phyloP scores from a whole-genome alignment of 2,113 vertebrate species.

The Colistium nudipinnis region DNA sequence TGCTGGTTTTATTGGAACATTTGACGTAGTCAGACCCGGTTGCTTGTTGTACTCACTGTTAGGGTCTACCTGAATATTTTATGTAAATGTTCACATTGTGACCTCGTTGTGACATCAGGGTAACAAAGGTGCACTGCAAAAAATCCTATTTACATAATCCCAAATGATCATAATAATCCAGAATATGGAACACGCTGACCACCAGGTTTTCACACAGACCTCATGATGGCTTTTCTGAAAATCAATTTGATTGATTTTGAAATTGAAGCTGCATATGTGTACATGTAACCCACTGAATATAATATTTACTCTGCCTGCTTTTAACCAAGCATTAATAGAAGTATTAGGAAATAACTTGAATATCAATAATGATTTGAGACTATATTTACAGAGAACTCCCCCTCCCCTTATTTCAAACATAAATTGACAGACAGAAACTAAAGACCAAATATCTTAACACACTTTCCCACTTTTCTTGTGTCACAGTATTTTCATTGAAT shows the following conservation, averaged over 20 bases:
- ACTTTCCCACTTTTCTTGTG: background rate
- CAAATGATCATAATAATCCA: background rate
- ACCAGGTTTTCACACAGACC: background rate
- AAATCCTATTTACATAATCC: constrained; percentile 6
- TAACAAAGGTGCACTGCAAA: background rate
- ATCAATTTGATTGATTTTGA: too few species aligned
- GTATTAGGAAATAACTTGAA: too few species aligned
- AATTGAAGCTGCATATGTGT: background rate
- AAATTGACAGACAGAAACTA: too few species aligned
- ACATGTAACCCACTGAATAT: background rate
- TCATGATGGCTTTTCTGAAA: background rate
- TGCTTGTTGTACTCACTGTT: too few species aligned
- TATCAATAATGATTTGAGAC: background rate
- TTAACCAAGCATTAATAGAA: background rate
- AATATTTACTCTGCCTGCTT: background rate
- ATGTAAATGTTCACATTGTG: background rate
- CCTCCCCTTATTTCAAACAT: too few species aligned
- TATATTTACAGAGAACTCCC: background rate
- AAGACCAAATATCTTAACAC: background rate
- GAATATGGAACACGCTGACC: background rate
- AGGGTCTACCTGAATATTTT: background rate
- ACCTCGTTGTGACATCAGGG: background rate
- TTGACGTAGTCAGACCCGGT: background rate
- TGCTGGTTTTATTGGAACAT: background rate
- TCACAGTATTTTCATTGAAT: background rate